These are phyloP conservation scores for Tapera naevia DNA, from an alignment of 2,797 vertebrate species.

Conservation along the genomic window DNA sequence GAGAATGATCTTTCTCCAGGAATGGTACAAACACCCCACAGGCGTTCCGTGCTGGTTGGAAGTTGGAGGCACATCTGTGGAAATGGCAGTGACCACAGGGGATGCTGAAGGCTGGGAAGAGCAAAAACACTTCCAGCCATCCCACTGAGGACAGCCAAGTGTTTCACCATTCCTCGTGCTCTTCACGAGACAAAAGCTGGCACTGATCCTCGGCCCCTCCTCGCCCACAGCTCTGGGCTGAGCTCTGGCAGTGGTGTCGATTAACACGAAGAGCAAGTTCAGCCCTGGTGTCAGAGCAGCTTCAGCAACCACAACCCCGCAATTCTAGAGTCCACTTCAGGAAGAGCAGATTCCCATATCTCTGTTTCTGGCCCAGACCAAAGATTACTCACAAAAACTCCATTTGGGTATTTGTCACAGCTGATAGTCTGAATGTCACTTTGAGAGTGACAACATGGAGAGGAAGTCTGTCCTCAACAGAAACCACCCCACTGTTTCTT, in stretches of 20 bases:
- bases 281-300: neutral
- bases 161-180: rapidly evolving
- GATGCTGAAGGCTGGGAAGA: neutral
- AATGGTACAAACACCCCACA: neutral
- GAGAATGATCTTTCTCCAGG: neutral
- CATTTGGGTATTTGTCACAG: neutral
- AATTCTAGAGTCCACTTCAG: neutral
- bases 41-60: neutral
- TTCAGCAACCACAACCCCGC: neutral
- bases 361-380: neutral
- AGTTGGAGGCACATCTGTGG: neutral
- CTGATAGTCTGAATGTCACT: neutral
- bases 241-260: neutral
- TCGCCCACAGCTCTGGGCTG: neutral
- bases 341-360: neutral
- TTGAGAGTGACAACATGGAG: neutral
- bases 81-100: neutral
- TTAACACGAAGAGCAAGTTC: neutral
- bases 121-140: neutral
- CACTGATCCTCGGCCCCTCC: neutral
- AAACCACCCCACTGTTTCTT: neutral
- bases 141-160: neutral
- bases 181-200: neutral
- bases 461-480: neutral
- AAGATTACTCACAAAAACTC: neutral